phyloP scores from a whole-genome alignment of 64 coral and sea anemone genomes.

The Stichodactyla helianthus region DNA sequence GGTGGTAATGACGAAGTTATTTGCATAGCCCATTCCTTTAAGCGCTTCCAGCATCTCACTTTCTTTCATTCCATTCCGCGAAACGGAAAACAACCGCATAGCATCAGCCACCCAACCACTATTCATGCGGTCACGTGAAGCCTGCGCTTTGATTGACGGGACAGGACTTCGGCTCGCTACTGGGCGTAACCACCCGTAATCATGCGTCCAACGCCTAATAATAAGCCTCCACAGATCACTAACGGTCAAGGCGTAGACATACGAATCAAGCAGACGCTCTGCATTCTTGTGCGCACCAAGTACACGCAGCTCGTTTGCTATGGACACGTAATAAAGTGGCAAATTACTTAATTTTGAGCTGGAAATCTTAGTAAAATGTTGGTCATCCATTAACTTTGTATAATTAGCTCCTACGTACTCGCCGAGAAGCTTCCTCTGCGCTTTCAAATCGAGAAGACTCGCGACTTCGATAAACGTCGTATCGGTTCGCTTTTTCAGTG shows the following conservation, averaged over 20 bases:
- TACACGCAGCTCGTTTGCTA: slow-evolving; percentile 75
- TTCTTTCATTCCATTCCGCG: slow-evolving; percentile 75
- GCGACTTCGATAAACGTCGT: slow-evolving; percentile 56
- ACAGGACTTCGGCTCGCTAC: slow-evolving; percentile 63
- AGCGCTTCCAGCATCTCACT: slow-evolving; percentile 65
- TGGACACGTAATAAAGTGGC: slow-evolving; percentile 79
- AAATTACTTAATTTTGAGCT: slow-evolving; percentile 63
- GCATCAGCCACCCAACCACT: slow-evolving; percentile 92
- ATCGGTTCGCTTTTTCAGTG: slow-evolving; percentile 60
- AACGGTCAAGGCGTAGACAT: slow-evolving; percentile 57
- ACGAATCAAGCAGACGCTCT: slow-evolving; percentile 70
- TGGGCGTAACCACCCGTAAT: slow-evolving; percentile 88
- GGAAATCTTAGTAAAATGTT: slow-evolving; percentile 35
- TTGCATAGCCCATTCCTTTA: slow-evolving; percentile 75
- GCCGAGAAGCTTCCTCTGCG: slow-evolving; percentile 62
- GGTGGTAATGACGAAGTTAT: slow-evolving; percentile 56
- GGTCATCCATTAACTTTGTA: slow-evolving; percentile 59
- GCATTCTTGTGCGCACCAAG: slow-evolving; percentile 68
- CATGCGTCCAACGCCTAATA: slow-evolving; percentile 86
- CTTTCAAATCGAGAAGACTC: slow-evolving; percentile 43
- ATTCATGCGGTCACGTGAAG: slow-evolving; percentile 89
- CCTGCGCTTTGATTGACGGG: slow-evolving; percentile 76
- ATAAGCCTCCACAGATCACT: slow-evolving; percentile 87
- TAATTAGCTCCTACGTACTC: slow-evolving; percentile 63
- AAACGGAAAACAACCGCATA: slow-evolving; percentile 56